Conservation (phyloP, 2,797 vertebrate genomes). For the Pelodytes ibericus region DNA sequence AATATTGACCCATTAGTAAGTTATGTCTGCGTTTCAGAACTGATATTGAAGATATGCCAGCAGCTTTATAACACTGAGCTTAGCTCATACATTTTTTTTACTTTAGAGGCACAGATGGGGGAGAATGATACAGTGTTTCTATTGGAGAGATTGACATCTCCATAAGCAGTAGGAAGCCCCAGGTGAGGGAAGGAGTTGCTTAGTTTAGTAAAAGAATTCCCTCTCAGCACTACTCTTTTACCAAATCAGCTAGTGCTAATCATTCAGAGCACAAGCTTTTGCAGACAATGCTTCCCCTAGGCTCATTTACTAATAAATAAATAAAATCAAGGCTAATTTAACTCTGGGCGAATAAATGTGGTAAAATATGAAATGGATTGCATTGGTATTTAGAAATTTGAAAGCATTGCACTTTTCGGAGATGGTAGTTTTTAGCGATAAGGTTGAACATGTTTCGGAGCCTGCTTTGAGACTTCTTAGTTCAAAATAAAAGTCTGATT, state of each 20-base stretch:
- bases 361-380: not conserved
- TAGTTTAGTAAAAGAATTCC: slow-evolving; percentile 2
- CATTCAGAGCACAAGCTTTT: not conserved
- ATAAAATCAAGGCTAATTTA: not conserved
- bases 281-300: not conserved
- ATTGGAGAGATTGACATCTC: not conserved
- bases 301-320: not conserved
- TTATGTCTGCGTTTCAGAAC: no score
- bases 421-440: no score
- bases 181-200: slow-evolving; percentile 6
- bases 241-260: slow-evolving; percentile 13
- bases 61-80: not conserved
- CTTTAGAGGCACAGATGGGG: not conserved
- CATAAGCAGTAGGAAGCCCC: slow-evolving; percentile 1
- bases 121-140: slow-evolving; percentile 2
- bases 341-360: not conserved
- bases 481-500: no score
- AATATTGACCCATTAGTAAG: no score
- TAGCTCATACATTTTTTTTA: not conserved
- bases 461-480: no score
- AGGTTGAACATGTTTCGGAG: no score
- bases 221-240: slow-evolving; percentile 2
- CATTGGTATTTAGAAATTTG: no score
- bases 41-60: no score
- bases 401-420: no score